Base-by-base conservation (phyloP, 2,797 vertebrate genomes). In the Lutjanus campechanus region DNA sequence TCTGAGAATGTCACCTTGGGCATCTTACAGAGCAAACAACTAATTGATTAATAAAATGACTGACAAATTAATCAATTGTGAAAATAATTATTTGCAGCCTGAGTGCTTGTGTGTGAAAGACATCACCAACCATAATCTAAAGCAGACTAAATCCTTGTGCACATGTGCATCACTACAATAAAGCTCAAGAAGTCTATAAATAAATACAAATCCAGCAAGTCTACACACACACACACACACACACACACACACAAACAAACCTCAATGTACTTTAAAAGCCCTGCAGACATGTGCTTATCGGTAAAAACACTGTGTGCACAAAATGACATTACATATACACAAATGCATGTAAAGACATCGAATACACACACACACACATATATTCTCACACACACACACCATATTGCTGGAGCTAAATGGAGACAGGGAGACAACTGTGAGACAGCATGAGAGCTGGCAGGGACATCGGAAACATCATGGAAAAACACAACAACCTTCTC, bases 381-480 rank as follows among this genome's bases (percentile, higher is more conserved):
- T 22, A 65, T 13, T 69, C 50, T 82, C 46, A 85, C 60, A 73
- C 36, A 29, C 76, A 86, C 73, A 84, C 83, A 90, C 83, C 88
- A 89, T 89, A 91, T 84, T 91, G 82, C 71, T 84, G 69, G 70
- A 90, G 87, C 89, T 92, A 92, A 88, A 90, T 88, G 81, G 85
- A 93, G 85, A 89, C 88, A 79, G 72, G 84, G 68, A 83, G 79
- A 90, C 90, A 83, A 91, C 88, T 85, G 93, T 88, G 90, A 92
- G 88, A 87, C 92, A 86, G 92, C 86, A 68, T 77, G 92, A 88
- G 25, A 69, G 87, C 87, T 93, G 92, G 90, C 91, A 85, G 83
- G 63, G 82, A 88, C 65, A 61, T 76, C 55, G 77, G 85, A 88
- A 86, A 89, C 83, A 92, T 88, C 81, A 85, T 62, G 78, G 83